These are phyloP conservation scores for Emys orbicularis DNA, from an alignment of 2,797 vertebrate genomes.

Conservation along the genomic window DNA sequence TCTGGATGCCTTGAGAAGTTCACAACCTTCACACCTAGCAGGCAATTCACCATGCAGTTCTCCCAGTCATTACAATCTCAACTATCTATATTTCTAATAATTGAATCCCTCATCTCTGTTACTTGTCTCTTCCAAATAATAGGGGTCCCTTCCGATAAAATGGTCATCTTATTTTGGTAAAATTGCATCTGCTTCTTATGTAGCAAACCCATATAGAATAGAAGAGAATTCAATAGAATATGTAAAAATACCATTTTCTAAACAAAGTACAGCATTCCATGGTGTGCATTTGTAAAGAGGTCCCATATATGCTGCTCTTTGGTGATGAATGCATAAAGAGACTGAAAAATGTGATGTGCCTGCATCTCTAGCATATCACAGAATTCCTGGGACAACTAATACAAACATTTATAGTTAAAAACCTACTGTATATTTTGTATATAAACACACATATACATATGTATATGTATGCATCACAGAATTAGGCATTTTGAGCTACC, in stretches of 20 bases:
- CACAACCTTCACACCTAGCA: too few species aligned
- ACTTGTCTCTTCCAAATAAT: too few species aligned
- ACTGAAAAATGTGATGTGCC: background rate
- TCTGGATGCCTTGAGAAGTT: too few species aligned
- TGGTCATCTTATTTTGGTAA: background rate
- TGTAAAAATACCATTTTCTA: background rate
- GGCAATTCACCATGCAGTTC: too few species aligned
- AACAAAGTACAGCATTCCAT: background rate
- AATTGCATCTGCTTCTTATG: background rate
- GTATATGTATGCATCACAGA: background rate
- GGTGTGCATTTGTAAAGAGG: background rate
- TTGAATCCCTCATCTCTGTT: too few species aligned
- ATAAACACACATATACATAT: background rate
- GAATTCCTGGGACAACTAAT: background rate
- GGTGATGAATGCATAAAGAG: background rate
- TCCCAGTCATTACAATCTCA: too few species aligned
- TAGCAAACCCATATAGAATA: background rate
- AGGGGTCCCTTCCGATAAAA: background rate
- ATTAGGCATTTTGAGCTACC: background rate
- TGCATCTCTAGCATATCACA: background rate
- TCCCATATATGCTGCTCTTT: background rate
- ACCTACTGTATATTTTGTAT: background rate
- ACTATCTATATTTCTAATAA: too few species aligned
- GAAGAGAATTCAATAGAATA: conserved; percentile 1
- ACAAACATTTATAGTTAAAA: background rate